Conservation (phyloP, 1,140 invertebrate genomes). For the Brachionus koreanus region DNA sequence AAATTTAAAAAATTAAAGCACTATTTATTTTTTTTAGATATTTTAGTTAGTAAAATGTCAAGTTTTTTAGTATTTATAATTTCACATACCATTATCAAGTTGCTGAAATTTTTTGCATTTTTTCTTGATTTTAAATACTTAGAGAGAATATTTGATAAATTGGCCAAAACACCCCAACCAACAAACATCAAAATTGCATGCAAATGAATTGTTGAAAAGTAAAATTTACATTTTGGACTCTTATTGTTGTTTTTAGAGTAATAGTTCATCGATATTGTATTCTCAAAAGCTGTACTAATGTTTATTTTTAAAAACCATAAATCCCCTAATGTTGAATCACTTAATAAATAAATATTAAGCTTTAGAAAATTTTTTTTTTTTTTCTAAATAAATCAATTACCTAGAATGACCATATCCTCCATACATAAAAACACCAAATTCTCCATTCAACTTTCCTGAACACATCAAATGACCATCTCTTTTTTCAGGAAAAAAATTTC, state of each 20-base stretch:
- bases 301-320: conserved; percentile 40
- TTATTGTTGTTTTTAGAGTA: neutral
- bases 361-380: neutral
- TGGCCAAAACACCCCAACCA: conserved; percentile 20
- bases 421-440: conserved; percentile 32
- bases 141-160: neutral
- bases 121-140: conserved; percentile 3
- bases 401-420: conserved; percentile 38
- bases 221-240: neutral
- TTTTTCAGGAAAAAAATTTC: conserved; percentile 37
- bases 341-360: neutral
- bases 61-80: neutral
- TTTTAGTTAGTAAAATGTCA: neutral
- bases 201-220: conserved; percentile 36
- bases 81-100: neutral
- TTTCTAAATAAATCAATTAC: neutral
- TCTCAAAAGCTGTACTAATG: conserved; percentile 26
- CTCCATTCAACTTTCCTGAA: neutral
- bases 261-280: neutral
- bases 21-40: neutral
- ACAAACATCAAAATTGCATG: conserved; percentile 43
- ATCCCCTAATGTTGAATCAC: neutral
- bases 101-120: neutral
- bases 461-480: conserved; percentile 35
- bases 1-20: neutral